Percentiles rank a stretch among this genome's conserved stretches.
phyloP scores from a whole-genome alignment of 2,797 vertebrate genomes.

The Emys orbicularis region DNA sequence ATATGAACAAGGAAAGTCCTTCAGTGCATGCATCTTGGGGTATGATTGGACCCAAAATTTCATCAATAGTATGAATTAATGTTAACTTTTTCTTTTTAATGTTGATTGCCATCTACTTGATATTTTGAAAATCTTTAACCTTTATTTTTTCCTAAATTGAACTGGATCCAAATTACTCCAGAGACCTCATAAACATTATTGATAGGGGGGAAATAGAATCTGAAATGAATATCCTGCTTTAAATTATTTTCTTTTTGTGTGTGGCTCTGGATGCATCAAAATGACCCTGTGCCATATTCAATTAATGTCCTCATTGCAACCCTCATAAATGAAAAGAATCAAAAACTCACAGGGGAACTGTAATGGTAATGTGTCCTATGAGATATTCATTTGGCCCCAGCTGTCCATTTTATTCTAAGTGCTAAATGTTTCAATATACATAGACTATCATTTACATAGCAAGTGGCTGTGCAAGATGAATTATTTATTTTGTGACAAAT shows the following conservation, averaged over 20 bases:
- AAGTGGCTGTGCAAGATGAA: conserved; percentile 81
- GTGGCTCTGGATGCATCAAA: conserved; percentile 40
- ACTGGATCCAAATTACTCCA: conserved; percentile 5
- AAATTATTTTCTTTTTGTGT: conserved; percentile 13
- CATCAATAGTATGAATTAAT: not conserved
- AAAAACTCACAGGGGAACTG: conserved; percentile 76
- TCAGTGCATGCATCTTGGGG: not conserved
- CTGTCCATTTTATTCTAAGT: conserved; percentile 84
- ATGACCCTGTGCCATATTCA: conserved; percentile 54
- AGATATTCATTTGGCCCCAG: conserved; percentile 82
- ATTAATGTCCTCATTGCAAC: conserved; percentile 73
- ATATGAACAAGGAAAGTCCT: not conserved
- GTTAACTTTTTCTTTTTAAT: not conserved
- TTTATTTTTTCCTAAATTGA: conserved; percentile 22
- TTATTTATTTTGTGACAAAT: conserved; percentile 85
- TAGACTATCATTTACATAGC: conserved; percentile 86
- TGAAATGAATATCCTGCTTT: conserved; percentile 31
- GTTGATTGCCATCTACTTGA: conserved; percentile 35
- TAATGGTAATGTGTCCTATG: conserved; percentile 79
- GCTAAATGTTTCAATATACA: conserved; percentile 85
- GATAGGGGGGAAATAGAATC: not conserved
- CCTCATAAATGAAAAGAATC: conserved; percentile 77
- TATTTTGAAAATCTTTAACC: conserved; percentile 58
- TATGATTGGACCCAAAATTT: not conserved
- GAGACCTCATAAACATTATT: conserved; percentile 26